Base-by-base conservation (phyloP, 2,888 invertebrate genomes). In the Cyrtodaria siliqua region DNA sequence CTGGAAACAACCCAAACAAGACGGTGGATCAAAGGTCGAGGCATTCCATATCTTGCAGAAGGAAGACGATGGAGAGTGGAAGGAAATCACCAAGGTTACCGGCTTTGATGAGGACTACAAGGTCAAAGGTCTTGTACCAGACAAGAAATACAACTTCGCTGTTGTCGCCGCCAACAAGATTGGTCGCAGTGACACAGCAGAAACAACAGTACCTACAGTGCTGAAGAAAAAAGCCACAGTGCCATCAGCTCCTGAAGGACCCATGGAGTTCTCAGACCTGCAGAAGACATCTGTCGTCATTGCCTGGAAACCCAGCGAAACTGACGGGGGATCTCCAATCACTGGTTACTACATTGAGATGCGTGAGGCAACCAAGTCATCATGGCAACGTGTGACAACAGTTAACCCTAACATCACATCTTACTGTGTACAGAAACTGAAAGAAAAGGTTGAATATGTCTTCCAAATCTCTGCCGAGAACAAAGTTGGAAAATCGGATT, bases 311-410 rank as follows among this genome's bases (percentile, higher is more conserved):
- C 89, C 93, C 44, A 94, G 94, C 4, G 84, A 87, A 50, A 89
- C 92, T 72, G 91, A 93, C 74, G 93, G 93, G 26, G 91, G 92
- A 6, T 82, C 91, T 3, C 89, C 91, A 18, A 80, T 93, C 44
- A 92, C 91, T n/a, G 89, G 87, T 12, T 93, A 93, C 82, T 78
- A 88, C 57, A 79, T 93, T 12, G 91, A 92, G 69, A 96, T 96
- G 91, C 96, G 95, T 86, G 96, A 96, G 62, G 84, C 85, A 33
- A 84, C 84, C 76, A 88, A 88, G 80, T 69, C 79, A 29, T 81
- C 75, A 77, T 91, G 90, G 90, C 78, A 85, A 6, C 84, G 83
- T 44, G 85, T 85, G 23, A 85, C 86, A 23, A 85, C 81, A 44
- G 86, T 90, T 18, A 97, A 98, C 92, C 80, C 86, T 6, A 80